A percentile compares a stretch with the other conserved stretches of the same genome.
Conservation (phyloP, 2,797 vertebrate species). For the Neomorphus geoffroyi region DNA sequence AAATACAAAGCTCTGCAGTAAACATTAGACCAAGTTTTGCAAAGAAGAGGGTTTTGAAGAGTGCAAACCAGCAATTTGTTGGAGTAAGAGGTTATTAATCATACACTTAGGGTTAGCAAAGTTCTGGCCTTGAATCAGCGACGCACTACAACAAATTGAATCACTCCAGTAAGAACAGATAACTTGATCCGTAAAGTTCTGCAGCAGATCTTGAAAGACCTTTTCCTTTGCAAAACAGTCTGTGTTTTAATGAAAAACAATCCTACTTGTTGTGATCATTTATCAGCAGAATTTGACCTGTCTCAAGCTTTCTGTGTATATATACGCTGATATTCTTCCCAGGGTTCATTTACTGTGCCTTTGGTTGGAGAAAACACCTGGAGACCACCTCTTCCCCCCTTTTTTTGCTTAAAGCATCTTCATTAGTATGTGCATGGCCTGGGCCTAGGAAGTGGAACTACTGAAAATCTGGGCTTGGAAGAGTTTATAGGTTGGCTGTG, state of each 20-base stretch:
- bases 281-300: neutral
- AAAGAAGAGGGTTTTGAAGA: constrained; percentile 32
- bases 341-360: neutral
- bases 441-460: neutral
- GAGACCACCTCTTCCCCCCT: neutral
- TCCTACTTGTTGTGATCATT: neutral
- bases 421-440: neutral
- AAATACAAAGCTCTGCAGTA: constrained; percentile 41
- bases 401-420: neutral
- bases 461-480: neutral
- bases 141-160: constrained; percentile 60
- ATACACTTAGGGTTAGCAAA: constrained; percentile 51
- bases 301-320: neutral
- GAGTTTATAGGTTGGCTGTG: neutral
- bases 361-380: neutral
- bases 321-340: neutral
- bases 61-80: constrained; percentile 36
- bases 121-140: constrained; percentile 49
- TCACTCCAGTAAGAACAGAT: constrained; percentile 3
- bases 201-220: neutral
- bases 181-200: constrained; percentile 13
- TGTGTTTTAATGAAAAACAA: neutral
- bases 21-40: constrained; percentile 17
- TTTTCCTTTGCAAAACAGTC: neutral
- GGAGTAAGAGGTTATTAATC: constrained; percentile 64